phyloP scores from a whole-genome alignment of 2,113 vertebrate genomes.

The Brachypodius melanocephalos region DNA sequence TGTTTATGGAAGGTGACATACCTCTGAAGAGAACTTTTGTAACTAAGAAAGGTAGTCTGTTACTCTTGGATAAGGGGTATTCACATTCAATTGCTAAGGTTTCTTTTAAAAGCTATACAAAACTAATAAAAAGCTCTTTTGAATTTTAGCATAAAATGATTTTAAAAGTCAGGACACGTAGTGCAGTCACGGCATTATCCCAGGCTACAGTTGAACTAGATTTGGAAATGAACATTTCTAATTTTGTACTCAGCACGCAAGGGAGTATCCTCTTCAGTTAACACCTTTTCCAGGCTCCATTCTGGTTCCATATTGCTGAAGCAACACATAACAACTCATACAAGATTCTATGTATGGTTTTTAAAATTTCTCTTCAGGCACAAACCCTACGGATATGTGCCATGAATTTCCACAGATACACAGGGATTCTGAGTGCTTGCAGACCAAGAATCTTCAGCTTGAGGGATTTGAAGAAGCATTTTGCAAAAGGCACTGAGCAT shows the following conservation, averaged over 20 bases:
- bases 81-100: not conserved
- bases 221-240: not conserved
- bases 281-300: not conserved
- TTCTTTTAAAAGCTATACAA: not conserved
- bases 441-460: not conserved
- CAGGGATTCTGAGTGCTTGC: not conserved
- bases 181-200: not conserved
- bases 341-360: not conserved
- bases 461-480: not conserved
- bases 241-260: not conserved
- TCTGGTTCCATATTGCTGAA: not conserved
- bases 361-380: not conserved
- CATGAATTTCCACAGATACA: not conserved
- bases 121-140: not conserved
- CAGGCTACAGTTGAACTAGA: not conserved
- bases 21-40: not conserved
- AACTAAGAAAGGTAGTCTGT: rapidly evolving
- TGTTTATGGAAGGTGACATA: not conserved
- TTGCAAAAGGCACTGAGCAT: not conserved
- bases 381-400: rapidly evolving
- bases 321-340: not conserved
- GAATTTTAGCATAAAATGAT: not conserved
- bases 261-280: not conserved
- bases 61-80: not conserved
- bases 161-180: not conserved